A percentile compares a stretch with the other conserved stretches of the same genome.
Conservation (phyloP, 1,140 invertebrate genomes). For the Kradibia gibbosae region DNA sequence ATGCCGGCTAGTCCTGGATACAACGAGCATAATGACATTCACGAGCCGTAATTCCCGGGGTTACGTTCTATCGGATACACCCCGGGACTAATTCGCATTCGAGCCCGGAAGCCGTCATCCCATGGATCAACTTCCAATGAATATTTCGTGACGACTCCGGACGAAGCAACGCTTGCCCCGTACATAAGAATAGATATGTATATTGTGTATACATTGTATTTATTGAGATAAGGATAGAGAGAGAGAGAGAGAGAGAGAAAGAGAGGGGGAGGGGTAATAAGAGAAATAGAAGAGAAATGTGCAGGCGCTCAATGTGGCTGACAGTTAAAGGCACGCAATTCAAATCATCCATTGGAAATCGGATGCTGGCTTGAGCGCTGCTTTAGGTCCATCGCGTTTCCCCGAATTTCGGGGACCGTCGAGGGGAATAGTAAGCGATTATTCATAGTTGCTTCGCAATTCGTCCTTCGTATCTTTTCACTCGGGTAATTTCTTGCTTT, state of each 20-base stretch:
- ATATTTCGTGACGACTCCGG: constrained; percentile 28
- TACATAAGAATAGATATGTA: too few relatives aligned
- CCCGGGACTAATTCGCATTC: constrained; percentile 25
- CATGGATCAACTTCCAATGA: constrained; percentile 23
- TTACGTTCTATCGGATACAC: constrained; percentile 20
- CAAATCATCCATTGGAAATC: constrained; percentile 27
- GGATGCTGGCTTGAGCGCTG: background rate
- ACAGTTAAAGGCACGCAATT: background rate
- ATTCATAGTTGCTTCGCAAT: too few relatives aligned
- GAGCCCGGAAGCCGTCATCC: constrained; percentile 1
- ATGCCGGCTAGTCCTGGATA: constrained; percentile 40
- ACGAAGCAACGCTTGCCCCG: too few relatives aligned
- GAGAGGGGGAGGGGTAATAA: too few relatives aligned
- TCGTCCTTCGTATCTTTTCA: too few relatives aligned
- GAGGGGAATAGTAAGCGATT: too few relatives aligned
- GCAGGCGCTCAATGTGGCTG: background rate
- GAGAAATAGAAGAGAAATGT: constrained; percentile 5
- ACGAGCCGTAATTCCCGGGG: constrained; percentile 48
- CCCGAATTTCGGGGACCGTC: background rate
- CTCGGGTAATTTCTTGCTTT: too few relatives aligned
- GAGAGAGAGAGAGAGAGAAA: too few relatives aligned
- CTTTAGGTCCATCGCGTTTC: background rate
- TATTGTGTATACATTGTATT: too few relatives aligned
- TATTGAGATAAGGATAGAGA: too few relatives aligned
- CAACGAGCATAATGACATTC: constrained; percentile 52